phyloP scores from a whole-genome alignment of 2,888 invertebrate species.

The Nomada lathburiana region DNA sequence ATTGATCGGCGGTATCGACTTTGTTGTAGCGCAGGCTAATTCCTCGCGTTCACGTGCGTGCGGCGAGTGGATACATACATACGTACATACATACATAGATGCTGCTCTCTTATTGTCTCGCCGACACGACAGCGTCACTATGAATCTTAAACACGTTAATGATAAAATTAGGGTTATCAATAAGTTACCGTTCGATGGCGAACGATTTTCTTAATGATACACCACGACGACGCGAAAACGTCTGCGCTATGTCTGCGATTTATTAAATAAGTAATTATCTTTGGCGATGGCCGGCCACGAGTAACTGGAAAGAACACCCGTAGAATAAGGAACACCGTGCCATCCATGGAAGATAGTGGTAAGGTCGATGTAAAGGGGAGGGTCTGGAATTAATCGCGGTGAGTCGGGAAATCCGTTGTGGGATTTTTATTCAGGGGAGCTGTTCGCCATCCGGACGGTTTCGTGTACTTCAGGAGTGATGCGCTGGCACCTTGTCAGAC shows the following conservation, averaged over 20 bases:
- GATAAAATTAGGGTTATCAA: conserved; percentile 46
- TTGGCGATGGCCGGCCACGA: neutral
- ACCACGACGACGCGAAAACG: neutral
- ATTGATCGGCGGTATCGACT: conserved; percentile 72
- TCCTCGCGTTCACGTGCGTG: conserved; percentile 34
- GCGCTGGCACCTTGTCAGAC: conserved; percentile 74
- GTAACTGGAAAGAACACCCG: neutral
- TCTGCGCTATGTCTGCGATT: neutral
- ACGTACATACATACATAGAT: too few relatives aligned
- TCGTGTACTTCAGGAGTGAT: conserved; percentile 73
- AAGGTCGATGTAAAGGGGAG: conserved; percentile 16
- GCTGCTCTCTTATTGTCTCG: conserved; percentile 61
- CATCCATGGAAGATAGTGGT: neutral
- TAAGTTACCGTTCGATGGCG: conserved; percentile 10
- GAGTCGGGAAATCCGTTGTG: conserved; percentile 56
- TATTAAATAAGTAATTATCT: conserved; percentile 38
- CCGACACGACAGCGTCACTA: conserved; percentile 52
- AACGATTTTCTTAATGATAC: conserved; percentile 22
- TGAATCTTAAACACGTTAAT: conserved; percentile 62
- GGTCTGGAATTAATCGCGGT: conserved; percentile 55
- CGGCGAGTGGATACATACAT: conserved; percentile 14
- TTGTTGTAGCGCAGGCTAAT: conserved; percentile 62
- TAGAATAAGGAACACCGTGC: neutral
- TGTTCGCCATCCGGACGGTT: conserved; percentile 58
- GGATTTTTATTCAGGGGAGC: conserved; percentile 62